These are phyloP conservation scores for Drusus annulatus DNA, from an alignment of 1,140 invertebrate species.

Conservation along the genomic window DNA sequence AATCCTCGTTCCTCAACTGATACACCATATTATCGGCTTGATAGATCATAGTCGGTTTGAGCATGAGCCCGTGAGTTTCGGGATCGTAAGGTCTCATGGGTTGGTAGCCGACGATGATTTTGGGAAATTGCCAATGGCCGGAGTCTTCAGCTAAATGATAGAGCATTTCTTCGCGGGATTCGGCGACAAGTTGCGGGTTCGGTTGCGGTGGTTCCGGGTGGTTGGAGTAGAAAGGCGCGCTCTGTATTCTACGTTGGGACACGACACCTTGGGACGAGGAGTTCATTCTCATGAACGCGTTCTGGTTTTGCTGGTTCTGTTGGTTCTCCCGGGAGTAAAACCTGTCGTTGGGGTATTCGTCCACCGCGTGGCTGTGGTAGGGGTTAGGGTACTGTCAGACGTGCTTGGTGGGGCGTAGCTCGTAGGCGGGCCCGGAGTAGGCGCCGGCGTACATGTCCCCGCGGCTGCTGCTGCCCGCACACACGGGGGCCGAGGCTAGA, in stretches of 20 bases:
- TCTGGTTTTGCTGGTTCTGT: conserved; percentile 57
- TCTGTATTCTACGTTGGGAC: conserved; percentile 46
- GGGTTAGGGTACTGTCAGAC: conserved; percentile 56
- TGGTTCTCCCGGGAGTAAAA: conserved; percentile 57
- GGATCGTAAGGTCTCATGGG: conserved; percentile 50
- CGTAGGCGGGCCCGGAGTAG: conserved; percentile 61
- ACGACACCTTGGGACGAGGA: conserved; percentile 28
- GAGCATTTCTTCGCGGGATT: conserved; percentile 52
- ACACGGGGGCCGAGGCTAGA: conserved; percentile 63
- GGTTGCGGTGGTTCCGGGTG: not conserved
- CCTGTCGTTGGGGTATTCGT: conserved; percentile 54
- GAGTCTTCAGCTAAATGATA: conserved; percentile 54
- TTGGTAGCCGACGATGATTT: conserved; percentile 58
- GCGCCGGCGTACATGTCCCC: conserved; percentile 68
- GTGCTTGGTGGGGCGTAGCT: conserved; percentile 53
- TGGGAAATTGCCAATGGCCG: conserved; percentile 54
- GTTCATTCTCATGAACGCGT: conserved; percentile 58
- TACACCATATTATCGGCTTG: conserved; percentile 59
- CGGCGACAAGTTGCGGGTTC: not conserved
- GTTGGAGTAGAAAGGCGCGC: conserved; percentile 29
- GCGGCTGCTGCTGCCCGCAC: conserved; percentile 62
- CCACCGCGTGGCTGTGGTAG: conserved; percentile 34
- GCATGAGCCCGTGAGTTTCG: conserved; percentile 45
- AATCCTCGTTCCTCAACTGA: conserved; percentile 57
- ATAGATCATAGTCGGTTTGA: conserved; percentile 61